These are phyloP conservation scores for Galemys pyrenaicus DNA, from an alignment of 2,113 vertebrate species.

Conservation along the genomic window DNA sequence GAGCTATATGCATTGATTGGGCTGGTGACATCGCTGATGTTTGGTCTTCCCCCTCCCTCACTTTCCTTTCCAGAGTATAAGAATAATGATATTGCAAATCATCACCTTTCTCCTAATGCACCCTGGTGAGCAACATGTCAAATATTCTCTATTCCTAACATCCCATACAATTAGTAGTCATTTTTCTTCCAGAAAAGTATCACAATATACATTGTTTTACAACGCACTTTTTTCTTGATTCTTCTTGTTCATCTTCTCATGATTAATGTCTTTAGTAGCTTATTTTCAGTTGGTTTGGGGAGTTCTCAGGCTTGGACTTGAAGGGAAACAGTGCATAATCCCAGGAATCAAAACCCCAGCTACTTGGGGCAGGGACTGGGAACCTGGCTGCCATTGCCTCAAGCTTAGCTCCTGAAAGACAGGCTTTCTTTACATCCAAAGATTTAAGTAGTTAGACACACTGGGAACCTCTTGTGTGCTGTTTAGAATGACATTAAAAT, in stretches of 20 bases:
- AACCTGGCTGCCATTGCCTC: no score
- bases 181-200: background rate
- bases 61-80: background rate
- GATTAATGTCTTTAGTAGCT: background rate
- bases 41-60: background rate
- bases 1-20: no score
- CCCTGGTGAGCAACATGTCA: background rate
- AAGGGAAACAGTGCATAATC: background rate
- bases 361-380: background rate
- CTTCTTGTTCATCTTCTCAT: background rate
- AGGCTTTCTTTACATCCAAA: background rate
- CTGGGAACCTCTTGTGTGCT: background rate
- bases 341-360: background rate
- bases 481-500: background rate
- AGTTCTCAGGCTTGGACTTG: background rate
- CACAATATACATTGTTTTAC: background rate
- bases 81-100: background rate
- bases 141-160: background rate
- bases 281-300: background rate
- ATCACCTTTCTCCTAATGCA: background rate
- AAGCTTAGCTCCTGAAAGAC: background rate
- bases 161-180: background rate
- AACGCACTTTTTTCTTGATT: background rate
- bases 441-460: background rate
- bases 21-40: background rate